These are phyloP conservation scores for Cavia aperea DNA, from an alignment of 2,113 vertebrate genomes.

Conservation along the genomic window DNA sequence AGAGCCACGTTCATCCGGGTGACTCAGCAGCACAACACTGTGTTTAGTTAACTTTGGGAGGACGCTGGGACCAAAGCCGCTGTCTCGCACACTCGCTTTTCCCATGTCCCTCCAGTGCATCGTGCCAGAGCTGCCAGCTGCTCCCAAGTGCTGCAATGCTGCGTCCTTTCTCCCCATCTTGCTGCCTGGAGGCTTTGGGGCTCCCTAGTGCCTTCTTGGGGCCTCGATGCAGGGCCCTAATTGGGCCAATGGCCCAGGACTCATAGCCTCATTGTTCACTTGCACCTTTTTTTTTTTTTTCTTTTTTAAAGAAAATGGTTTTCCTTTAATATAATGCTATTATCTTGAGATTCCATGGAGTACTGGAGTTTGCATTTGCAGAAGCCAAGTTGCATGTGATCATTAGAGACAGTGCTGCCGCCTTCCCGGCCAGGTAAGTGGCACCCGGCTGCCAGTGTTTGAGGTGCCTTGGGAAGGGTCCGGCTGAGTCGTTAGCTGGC, in stretches of 20 bases:
- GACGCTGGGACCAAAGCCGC: neutral
- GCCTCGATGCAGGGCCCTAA: neutral
- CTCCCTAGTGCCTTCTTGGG: constrained; percentile 6
- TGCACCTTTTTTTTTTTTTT: neutral
- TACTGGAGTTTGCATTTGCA: constrained; percentile 39
- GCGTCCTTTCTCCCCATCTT: neutral
- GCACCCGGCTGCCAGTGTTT: neutral
- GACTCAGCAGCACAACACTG: constrained; percentile 92
- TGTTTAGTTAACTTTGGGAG: constrained; percentile 79
- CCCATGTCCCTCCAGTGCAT: neutral
- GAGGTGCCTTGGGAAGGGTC: neutral
- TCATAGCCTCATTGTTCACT: constrained; percentile 21
- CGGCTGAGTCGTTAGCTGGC: neutral
- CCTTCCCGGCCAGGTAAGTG: neutral
- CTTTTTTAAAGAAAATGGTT: constrained; percentile 48
- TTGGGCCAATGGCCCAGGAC: neutral
- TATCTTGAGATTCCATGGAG: constrained; percentile 24
- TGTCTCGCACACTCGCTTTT: neutral
- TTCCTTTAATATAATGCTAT: constrained; percentile 62
- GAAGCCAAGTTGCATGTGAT: neutral
- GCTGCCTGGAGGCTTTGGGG: neutral
- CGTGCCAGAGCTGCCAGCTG: neutral
- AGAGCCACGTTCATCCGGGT: constrained; percentile 97
- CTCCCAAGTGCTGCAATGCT: neutral
- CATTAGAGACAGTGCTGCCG: neutral